Evolutionary conservation across 2,888 invertebrate species (phyloP), one percentile per base, ranked within the genome.

Genomic region (Monopis laevigella): DNA sequence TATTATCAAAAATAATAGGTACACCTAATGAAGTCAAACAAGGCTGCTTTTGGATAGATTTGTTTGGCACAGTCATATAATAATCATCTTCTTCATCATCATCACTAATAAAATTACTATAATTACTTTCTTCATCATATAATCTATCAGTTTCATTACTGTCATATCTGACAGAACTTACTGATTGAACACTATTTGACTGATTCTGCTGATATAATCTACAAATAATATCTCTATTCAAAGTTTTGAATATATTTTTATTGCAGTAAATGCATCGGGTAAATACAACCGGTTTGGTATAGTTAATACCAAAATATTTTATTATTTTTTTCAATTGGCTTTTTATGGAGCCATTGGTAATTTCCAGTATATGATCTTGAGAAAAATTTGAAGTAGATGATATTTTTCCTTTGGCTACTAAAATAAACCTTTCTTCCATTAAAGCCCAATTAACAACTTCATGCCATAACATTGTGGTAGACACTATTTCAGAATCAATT

Each of bases 191-290:
- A n/a, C n/a, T n/a, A 46, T 42, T 48, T 46, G 44, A 32, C 46
- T 46, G 50, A n/a, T n/a, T n/a, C n/a, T n/a, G n/a, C n/a, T n/a
- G n/a, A n/a, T n/a, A n/a, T 27, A 42, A 39, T 40, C 48, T 41
- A 42, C 52, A 42, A 41, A 77, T 65, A 48, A 72, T 69, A 44
- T 58, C 54, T 36, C 51, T 41, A 46, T 51, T 48, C 19, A 75
- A 43, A 45, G 53, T 62, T 46, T 48, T 69, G 46, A 77, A 51
- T 44, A 62, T 55, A 44, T 52, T 59, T 28, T 58, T 55, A 54
- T 82, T 82, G 60, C 84, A 81, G 64, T 87, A 86, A 65, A 87
- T 84, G 65, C 93, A 93, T 51, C 89, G 80, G 53, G 84, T 88
- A 53, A 90, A 87, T 46, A 92, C 82, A 64, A 92, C 84, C 45